Percentiles rank a stretch among this genome's conserved stretches.
Evolutionary conservation across 1,140 invertebrate genomes (phyloP).

Genomic region (Wiebesia pumilae): DNA sequence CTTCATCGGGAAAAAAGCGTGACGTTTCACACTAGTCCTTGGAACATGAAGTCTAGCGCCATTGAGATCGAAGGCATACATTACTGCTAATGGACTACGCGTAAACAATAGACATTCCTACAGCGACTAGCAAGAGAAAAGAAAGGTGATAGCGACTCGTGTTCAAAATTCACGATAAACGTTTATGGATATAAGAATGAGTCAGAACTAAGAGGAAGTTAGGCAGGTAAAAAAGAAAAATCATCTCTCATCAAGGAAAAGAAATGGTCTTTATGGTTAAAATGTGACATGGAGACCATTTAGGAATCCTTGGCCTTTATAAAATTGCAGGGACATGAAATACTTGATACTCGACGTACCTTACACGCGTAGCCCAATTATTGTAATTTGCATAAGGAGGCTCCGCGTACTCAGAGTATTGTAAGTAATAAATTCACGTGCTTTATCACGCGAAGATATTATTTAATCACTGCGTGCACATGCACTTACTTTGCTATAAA

Average conservation of each 20-base stretch:
- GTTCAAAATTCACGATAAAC: not conserved
- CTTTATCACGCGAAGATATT: not conserved
- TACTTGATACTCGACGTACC: too few species aligned
- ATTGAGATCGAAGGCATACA: not conserved
- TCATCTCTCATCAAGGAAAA: not conserved
- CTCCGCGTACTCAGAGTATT: too few species aligned
- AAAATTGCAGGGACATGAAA: not conserved
- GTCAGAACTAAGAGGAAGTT: too few species aligned
- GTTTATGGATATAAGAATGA: not conserved
- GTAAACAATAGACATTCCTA: not conserved
- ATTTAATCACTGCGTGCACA: not conserved
- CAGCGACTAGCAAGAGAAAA: not conserved
- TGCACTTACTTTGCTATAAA: not conserved
- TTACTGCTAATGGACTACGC: not conserved
- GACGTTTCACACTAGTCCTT: not conserved
- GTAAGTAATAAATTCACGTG: too few species aligned
- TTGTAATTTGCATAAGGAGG: too few species aligned
- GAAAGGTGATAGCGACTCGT: not conserved
- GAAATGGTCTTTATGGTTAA: slow-evolving; percentile 6
- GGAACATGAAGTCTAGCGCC: not conserved
- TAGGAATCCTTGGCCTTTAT: not conserved
- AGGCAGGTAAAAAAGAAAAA: too few species aligned
- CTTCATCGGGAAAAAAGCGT: not conserved
- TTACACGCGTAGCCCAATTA: too few species aligned
- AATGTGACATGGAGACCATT: slow-evolving; percentile 24